A percentile compares a stretch with the other conserved stretches of the same genome.
Evolutionary conservation across 2,797 vertebrate species (phyloP).

Genomic region (Silurus aristotelis): DNA sequence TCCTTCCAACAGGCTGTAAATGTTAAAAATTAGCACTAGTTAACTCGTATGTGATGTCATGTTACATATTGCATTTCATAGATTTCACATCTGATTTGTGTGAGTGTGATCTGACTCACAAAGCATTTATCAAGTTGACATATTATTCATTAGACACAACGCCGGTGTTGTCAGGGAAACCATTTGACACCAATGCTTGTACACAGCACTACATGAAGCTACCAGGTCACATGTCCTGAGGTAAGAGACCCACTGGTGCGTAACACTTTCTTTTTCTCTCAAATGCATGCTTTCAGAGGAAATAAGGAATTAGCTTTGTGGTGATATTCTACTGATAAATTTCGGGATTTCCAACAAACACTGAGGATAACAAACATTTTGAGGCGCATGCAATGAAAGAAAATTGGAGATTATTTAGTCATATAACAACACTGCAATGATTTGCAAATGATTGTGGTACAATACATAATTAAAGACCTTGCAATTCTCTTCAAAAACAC

Average conservation of each 20-base stretch:
- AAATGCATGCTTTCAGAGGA: conserved; percentile 17
- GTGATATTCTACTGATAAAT: background rate
- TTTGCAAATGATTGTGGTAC: background rate
- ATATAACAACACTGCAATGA: background rate
- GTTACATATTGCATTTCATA: background rate
- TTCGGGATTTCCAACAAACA: conserved; percentile 20
- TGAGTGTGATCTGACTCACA: conserved; percentile 38
- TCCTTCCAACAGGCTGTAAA: background rate
- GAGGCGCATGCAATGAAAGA: background rate
- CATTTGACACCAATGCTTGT: conserved; percentile 37
- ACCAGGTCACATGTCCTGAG: background rate
- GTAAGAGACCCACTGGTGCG: background rate
- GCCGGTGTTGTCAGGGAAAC: conserved; percentile 21
- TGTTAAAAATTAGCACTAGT: background rate
- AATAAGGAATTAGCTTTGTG: conserved; percentile 9
- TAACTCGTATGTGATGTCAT: conserved; percentile 24
- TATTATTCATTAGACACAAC: conserved; percentile 11
- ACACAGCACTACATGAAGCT: conserved; percentile 2
- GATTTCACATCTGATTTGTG: conserved; percentile 2
- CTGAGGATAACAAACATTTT: background rate
- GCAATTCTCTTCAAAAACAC: background rate
- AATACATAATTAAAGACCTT: background rate
- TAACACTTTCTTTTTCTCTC: conserved; percentile 48
- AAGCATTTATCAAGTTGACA: background rate
- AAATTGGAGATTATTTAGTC: background rate